Conservation (phyloP, 2,888 invertebrate species). For the Mythimna lalbum region DNA sequence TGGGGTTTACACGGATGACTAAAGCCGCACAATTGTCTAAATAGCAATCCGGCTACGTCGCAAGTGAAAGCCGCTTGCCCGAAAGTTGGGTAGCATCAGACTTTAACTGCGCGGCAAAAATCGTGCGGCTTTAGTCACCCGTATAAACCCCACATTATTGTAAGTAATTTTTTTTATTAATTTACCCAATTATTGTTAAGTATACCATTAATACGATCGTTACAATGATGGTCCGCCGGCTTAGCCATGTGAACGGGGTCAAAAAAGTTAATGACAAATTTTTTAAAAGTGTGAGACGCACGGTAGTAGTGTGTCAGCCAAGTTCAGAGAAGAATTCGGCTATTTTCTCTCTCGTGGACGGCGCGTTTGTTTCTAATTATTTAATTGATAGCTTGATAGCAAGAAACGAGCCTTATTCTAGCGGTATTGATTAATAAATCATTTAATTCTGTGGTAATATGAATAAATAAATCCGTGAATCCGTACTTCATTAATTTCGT, state of each 20-base stretch:
- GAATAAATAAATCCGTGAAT: slow-evolving; percentile 24
- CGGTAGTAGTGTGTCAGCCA: too few relatives aligned
- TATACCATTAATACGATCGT: too few relatives aligned
- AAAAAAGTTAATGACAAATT: not conserved
- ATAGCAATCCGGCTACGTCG: too few relatives aligned
- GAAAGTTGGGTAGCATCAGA: slow-evolving; percentile 73
- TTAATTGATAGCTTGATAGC: slow-evolving; percentile 4
- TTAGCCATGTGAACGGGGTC: too few relatives aligned
- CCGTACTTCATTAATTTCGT: slow-evolving; percentile 7
- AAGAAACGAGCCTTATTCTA: not conserved
- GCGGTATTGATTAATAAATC: not conserved
- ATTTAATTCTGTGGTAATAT: slow-evolving; percentile 2
- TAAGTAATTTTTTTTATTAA: too few relatives aligned
- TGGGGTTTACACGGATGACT: too few relatives aligned
- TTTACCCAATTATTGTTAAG: too few relatives aligned
- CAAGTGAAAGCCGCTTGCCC: slow-evolving; percentile 72
- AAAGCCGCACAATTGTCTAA: too few relatives aligned
- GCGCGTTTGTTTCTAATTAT: not conserved
- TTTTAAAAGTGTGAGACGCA: not conserved
- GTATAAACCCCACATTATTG: too few relatives aligned
- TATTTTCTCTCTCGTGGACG: slow-evolving; percentile 17
- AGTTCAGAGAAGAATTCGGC: not conserved
- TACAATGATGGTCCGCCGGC: too few relatives aligned
- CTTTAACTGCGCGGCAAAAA: slow-evolving; percentile 66
- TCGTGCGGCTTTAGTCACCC: too few relatives aligned